These are phyloP conservation scores for Pangasianodon hypophthalmus DNA, from an alignment of 2,113 vertebrate species.

Conservation along the genomic window DNA sequence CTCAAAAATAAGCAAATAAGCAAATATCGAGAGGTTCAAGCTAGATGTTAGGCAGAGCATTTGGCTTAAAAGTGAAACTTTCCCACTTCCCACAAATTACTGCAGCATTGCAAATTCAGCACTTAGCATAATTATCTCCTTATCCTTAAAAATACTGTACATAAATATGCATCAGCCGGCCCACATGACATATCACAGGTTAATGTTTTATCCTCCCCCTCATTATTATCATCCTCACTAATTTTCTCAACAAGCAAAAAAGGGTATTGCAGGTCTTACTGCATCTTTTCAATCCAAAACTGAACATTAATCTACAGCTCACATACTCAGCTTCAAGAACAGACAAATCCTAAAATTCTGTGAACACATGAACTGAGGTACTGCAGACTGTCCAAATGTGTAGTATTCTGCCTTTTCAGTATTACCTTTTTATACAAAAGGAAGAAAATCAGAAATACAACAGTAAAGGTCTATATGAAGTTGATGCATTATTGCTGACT, in stretches of 20 bases:
- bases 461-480: not conserved
- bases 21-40: not conserved
- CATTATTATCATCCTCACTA: not conserved
- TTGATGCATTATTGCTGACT: not conserved
- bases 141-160: not conserved
- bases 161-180: not conserved
- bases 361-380: not conserved
- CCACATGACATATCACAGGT: conserved; percentile 39
- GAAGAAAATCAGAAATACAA: not conserved
- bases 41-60: not conserved
- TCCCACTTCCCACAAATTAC: conserved; percentile 11
- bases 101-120: conserved; percentile 18
- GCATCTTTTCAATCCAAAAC: not conserved
- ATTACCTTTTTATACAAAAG: not conserved
- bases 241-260: not conserved
- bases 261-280: not conserved
- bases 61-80: conserved; percentile 31
- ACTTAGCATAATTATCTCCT: not conserved
- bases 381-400: not conserved
- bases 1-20: not conserved
- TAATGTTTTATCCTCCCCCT: conserved; percentile 1
- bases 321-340: not conserved
- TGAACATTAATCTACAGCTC: not conserved
- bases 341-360: not conserved
- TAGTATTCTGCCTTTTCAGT: not conserved